A percentile compares a stretch with the other conserved stretches of the same genome.
Evolutionary conservation across 2,888 invertebrate genomes (phyloP).

Genomic region (Rhorus exstirpatorius): DNA sequence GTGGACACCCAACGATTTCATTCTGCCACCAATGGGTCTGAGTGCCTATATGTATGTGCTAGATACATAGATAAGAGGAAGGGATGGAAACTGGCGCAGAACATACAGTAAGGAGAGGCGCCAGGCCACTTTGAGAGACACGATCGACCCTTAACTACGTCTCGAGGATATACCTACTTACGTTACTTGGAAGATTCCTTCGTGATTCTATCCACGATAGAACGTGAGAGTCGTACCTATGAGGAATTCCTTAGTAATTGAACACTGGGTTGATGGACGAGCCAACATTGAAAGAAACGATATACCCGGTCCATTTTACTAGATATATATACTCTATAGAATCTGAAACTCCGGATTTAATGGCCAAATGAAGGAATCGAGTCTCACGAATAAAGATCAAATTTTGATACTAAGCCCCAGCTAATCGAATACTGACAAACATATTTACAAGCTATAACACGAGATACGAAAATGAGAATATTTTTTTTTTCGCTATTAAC

Average conservation of each 20-base stretch:
- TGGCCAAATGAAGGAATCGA: slow-evolving; percentile 7
- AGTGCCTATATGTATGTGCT: background rate
- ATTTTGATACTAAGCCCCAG: background rate
- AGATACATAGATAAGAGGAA: slow-evolving; percentile 26
- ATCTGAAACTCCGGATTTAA: slow-evolving; percentile 26
- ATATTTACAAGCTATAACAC: background rate
- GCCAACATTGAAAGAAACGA: slow-evolving; percentile 3
- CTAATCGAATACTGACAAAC: background rate
- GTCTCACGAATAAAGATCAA: background rate
- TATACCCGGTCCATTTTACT: background rate
- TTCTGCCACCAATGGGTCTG: slow-evolving; percentile 10
- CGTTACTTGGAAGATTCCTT: slow-evolving; percentile 59
- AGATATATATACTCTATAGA: background rate
- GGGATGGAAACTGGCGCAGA: slow-evolving; percentile 69
- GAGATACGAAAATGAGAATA: too few species aligned
- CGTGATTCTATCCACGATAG: slow-evolving; percentile 60
- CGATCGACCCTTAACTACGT: slow-evolving; percentile 82
- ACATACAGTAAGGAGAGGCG: slow-evolving; percentile 77
- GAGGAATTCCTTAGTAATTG: slow-evolving; percentile 59
- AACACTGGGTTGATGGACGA: slow-evolving; percentile 52
- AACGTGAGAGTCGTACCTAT: slow-evolving; percentile 56
- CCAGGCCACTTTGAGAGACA: slow-evolving; percentile 82
- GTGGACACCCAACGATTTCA: slow-evolving; percentile 43
- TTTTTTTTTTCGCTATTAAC: too few species aligned
- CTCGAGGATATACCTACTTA: slow-evolving; percentile 62